A percentile compares a stretch with the other conserved stretches of the same genome.
phyloP scores from a whole-genome alignment of 2,888 invertebrate species.

The Cataglyphis albicans region DNA sequence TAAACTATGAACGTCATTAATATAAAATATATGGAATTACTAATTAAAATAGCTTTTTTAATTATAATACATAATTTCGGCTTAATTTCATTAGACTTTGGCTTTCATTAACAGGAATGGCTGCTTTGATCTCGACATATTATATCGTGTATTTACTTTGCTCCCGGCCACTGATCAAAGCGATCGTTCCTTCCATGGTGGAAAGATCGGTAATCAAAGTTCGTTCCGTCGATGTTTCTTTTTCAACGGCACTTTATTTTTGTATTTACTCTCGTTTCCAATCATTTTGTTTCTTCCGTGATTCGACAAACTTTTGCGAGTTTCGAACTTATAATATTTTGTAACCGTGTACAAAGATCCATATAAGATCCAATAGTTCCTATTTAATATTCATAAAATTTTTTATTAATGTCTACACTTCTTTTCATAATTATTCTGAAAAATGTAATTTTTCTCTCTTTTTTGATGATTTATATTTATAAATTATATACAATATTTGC shows the following conservation, averaged over 20 bases:
- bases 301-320: background rate
- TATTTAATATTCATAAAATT: background rate
- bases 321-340: background rate
- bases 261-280: slow-evolving; percentile 27
- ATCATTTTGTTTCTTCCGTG: slow-evolving; percentile 4
- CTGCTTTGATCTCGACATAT: slow-evolving; percentile 48
- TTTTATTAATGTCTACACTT: background rate
- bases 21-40: background rate
- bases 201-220: slow-evolving; percentile 61
- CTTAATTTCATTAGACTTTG: slow-evolving; percentile 46
- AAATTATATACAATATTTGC: background rate
- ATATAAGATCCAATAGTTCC: background rate
- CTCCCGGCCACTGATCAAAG: slow-evolving; percentile 41
- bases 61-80: slow-evolving; percentile 16
- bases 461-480: background rate
- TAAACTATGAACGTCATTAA: background rate
- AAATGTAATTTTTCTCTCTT: background rate
- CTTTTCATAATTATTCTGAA: background rate
- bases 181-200: slow-evolving; percentile 37
- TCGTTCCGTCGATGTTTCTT: slow-evolving; percentile 38
- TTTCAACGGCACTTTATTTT: slow-evolving; percentile 40
- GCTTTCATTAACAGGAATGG: slow-evolving; percentile 35
- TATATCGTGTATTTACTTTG: slow-evolving; percentile 38
- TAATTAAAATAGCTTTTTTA: background rate
- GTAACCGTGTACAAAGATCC: background rate